Evolutionary conservation across 92 coral and sea anemone genomes (phyloP), one percentile per base, ranked within the genome.

Genomic region (Porites evermanni): DNA sequence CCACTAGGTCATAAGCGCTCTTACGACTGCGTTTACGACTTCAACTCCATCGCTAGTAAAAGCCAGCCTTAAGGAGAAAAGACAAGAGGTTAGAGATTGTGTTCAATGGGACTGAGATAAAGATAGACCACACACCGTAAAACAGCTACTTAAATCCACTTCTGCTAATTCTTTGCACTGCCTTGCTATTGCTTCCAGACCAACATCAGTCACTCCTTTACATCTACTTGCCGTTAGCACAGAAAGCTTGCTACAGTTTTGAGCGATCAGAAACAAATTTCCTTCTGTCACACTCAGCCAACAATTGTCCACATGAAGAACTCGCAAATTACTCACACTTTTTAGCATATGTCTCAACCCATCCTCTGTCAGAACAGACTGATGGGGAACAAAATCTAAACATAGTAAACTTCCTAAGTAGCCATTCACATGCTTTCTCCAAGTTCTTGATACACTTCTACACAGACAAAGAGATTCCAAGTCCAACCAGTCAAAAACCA

Each of bases 81-180:
- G 47, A 38, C 47, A 38, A 38, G 7, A 38, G 47, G 47, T 4
- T 38, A 38, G 47, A 38, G 47, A 38, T 38, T 38, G 47, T 38
- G 47, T 38, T 38, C 47, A 38, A 38, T 38, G 47, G 47, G 47
- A 38, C 47, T 38, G 5, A 3, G 47, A 4, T 38, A 38, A 38
- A 38, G 6, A 38, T 38, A 4, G 47, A 38, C 47, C 6, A 38
- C 47, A 38, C 47, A 94, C 98, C 98, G 89, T 92, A 74, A 93
- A 95, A 67, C 98, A 95, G 81, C 97, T 95, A 74, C 98, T 95
- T 67, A 95, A 84, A 74, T 95, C 95, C 71, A 95, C 85, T 44
- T 89, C 93, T 67, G 94, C 84, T 58, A 95, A 74, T 17, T 86
- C 85, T 50, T 80, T 86, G 59, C 98, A 95, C 74, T 87, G 59